Evolutionary conservation across 2,113 vertebrate species (phyloP), one percentile per base, ranked within the genome.

Genomic region (Atherinomorus stipes): DNA sequence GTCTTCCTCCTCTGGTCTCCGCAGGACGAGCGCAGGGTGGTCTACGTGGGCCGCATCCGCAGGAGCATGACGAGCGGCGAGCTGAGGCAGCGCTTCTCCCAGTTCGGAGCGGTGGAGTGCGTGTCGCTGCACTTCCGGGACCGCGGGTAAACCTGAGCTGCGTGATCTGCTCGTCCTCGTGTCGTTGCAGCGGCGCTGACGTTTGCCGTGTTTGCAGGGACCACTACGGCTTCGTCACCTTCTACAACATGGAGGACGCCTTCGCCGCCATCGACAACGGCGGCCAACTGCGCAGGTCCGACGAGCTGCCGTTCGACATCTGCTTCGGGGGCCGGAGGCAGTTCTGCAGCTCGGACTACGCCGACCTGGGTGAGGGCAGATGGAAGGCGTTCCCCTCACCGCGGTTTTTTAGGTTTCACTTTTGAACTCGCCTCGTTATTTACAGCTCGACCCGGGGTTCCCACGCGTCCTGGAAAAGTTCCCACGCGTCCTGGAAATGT

Each of bases 201-300:
- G 88, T 18, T 1, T 22, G 13, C 13, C 11, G 2, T 34, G 63
- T 57, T 25, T 52, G 28, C 76, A 98, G 96, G 45, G 96, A 98
- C 88, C 96, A 97, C 88, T 98, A 97, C 1, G 96, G 94, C 74
- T 98, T 98, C 69, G 96, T 98, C 76, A 98, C 97, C 0, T 98
- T 97, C 34, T 96, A 95, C 82, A 95, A 95, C 63, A 96, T 94
- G 2, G 90, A 95, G 26, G 95, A 97, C 40, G 96, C 96, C 15
- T 97, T 97, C 21, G 93, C 95, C 0, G 97, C 97, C 77, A 97
- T 98, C 0, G 96, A 98, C 78, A 97, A 96, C 0, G 96, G 96
- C 11, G 93, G 95, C 64, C 95, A 96, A 69, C 87, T 98, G 70
- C 92, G 95, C 40, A 93, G 88, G 51, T 95, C 95, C 0, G 93